Base-by-base conservation (phyloP, 1,140 invertebrate genomes). In the Colletes gigas region DNA sequence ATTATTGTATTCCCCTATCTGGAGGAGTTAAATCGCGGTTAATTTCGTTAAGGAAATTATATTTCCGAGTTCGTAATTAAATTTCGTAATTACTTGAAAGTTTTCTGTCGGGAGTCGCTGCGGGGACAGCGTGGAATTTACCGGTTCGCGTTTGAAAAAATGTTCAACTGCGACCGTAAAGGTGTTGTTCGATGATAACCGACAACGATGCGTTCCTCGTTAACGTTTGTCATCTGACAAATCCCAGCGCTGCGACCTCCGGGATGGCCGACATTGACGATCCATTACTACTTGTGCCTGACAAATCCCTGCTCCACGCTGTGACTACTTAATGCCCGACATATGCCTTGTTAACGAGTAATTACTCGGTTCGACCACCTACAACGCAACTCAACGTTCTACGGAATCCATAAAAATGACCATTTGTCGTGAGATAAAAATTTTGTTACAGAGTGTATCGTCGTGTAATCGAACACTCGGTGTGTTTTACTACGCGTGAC, bases 211-310 rank as follows among this genome's bases (percentile, higher is more conserved):
- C 39, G 41, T 44, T 54, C 39, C 74, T n/a, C 41, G 54, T 50
- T 50, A 70, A 44, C 59, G 12, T 50, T 69, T 15, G 17, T 52
- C 66, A 59, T 68, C 41, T 41, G 75, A 60, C 67, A 60, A 60
- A 78, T 71, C 55, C 52, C 67, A 59, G 9, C 57, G 77, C 52
- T 44, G 63, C 39, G 39, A 73, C 70, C 19, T 21, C 17, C 30
- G 30, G 19, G 21, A 4, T 44, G 67, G 39, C 60, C 63, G 77
- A 79, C 77, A 73, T 73, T 79, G 77, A 79, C 77, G 69, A 79
- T 79, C 70, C 70, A 66, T 79, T 79, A 73, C 70, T 79, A 79
- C 77, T 73, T 57, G 70, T 30, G 70, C 14, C 77, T 65, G 70
- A 79, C 77, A 73, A 79, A 79, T 79, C 77, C 77, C 70, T 41